Evolutionary conservation across 2,888 invertebrate genomes (phyloP).

Genomic region (Thecophora atra): DNA sequence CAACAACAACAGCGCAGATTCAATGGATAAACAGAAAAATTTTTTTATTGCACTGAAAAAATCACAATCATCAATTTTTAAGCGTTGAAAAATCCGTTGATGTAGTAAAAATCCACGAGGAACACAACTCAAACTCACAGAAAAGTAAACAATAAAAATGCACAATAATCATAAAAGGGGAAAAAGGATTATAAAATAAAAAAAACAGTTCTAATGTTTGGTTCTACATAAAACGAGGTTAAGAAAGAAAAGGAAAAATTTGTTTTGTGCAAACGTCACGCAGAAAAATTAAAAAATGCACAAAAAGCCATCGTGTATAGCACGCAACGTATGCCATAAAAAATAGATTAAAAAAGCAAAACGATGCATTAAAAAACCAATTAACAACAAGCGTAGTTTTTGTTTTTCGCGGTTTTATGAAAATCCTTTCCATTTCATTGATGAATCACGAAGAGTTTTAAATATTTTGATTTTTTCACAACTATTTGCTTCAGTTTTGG

Average conservation of each 20-base stretch:
- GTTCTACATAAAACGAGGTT: too few relatives aligned
- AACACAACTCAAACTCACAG: neutral
- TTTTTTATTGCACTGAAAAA: too few relatives aligned
- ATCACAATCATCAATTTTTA: too few relatives aligned
- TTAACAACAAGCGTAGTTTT: constrained; percentile 14
- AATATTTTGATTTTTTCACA: neutral
- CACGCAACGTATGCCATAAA: too few relatives aligned
- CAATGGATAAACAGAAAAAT: neutral
- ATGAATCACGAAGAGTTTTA: constrained; percentile 23
- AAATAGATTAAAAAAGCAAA: too few relatives aligned
- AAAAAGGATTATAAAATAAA: neutral
- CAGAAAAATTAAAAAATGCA: too few relatives aligned
- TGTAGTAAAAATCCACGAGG: neutral
- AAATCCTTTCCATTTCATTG: constrained; percentile 24
- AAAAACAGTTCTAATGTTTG: neutral
- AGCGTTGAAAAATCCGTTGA: neutral
- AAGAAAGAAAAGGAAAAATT: too few relatives aligned
- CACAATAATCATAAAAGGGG: neutral
- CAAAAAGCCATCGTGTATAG: too few relatives aligned
- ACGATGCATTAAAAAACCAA: constrained; percentile 17
- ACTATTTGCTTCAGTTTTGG: neutral
- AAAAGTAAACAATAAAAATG: neutral
- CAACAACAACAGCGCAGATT: neutral
- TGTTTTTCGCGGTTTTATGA: neutral
- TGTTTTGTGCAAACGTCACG: too few relatives aligned